Evolutionary conservation across 37 sponge, comb jelly and placozoan genomes (phyloP).

Genomic region (Beroe ovata): DNA sequence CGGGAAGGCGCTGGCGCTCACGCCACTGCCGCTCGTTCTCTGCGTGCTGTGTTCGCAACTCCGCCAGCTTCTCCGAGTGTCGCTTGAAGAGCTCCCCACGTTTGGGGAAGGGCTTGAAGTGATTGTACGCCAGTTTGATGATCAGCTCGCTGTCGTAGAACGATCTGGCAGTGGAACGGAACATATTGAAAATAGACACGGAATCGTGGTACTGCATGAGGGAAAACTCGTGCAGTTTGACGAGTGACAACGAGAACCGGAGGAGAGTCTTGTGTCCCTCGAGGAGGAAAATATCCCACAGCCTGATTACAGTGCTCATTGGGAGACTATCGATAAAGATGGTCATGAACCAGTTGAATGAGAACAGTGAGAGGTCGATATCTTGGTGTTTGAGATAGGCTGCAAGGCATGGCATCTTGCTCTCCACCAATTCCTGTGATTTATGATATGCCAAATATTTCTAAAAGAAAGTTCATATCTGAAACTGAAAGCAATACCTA

Average conservation of each 20-base stretch:
- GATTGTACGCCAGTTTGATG: conserved; percentile 30
- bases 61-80: conserved; percentile 27
- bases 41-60: conserved; percentile 35
- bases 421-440: conserved; percentile 45
- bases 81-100: conserved; percentile 41
- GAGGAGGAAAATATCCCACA: conserved; percentile 48
- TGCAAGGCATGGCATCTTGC: conserved; percentile 41
- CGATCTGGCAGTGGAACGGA: conserved; percentile 13
- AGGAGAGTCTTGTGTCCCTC: conserved; percentile 66
- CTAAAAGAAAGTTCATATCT: no score
- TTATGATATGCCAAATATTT: background rate
- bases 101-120: conserved; percentile 63
- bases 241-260: conserved; percentile 12
- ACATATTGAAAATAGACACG: conserved; percentile 64
- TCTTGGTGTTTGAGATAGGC: conserved; percentile 59
- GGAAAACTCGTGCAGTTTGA: conserved; percentile 54
- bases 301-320: conserved; percentile 38
- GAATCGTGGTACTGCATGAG: conserved; percentile 53
- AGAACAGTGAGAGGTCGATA: conserved; percentile 64
- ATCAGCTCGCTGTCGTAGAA: conserved; percentile 59
- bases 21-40: conserved; percentile 64
- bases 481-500: no score
- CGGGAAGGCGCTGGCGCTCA: conserved; percentile 39
- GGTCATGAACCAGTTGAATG: conserved; percentile 67
- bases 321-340: conserved; percentile 64